A percentile compares a stretch with the other conserved stretches of the same genome.
Evolutionary conservation across 2,797 vertebrate species (phyloP).

Genomic region (Pangasius krempfi): DNA sequence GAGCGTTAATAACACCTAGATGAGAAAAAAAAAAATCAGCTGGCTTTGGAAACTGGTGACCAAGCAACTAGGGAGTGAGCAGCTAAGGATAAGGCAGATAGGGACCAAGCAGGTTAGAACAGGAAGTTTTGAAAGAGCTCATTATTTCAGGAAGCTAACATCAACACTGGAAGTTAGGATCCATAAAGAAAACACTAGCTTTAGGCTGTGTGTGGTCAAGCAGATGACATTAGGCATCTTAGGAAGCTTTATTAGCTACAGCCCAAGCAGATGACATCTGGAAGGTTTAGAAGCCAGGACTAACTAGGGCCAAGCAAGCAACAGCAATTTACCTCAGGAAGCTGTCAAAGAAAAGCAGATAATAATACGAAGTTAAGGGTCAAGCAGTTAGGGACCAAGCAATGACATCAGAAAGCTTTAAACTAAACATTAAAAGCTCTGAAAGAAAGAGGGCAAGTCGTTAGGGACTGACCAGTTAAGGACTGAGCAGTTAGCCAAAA

Average conservation of each 20-base stretch:
- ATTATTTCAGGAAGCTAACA: neutral
- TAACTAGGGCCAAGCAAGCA: neutral
- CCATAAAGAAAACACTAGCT: neutral
- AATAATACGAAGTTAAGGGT: neutral
- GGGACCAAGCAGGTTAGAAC: neutral
- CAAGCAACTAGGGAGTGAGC: neutral
- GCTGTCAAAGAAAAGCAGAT: neutral
- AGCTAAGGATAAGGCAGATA: neutral
- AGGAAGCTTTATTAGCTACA: neutral
- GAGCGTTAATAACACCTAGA: neutral
- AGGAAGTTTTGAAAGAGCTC: neutral
- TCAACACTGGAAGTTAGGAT: neutral
- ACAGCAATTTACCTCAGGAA: neutral
- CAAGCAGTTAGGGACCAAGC: neutral
- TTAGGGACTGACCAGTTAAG: neutral
- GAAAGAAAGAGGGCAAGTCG: too few species aligned
- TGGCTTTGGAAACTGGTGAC: neutral
- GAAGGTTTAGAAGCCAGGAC: neutral
- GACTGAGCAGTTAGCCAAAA: neutral
- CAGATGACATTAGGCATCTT: neutral
- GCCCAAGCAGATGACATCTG: neutral
- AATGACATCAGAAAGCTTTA: neutral
- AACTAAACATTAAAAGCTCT: neutral
- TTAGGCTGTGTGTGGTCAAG: neutral
- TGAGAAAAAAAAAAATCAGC: neutral